A percentile compares a stretch with the other conserved stretches of the same genome.
phyloP scores from a whole-genome alignment of 2,797 vertebrate genomes.

The Poecilia picta region DNA sequence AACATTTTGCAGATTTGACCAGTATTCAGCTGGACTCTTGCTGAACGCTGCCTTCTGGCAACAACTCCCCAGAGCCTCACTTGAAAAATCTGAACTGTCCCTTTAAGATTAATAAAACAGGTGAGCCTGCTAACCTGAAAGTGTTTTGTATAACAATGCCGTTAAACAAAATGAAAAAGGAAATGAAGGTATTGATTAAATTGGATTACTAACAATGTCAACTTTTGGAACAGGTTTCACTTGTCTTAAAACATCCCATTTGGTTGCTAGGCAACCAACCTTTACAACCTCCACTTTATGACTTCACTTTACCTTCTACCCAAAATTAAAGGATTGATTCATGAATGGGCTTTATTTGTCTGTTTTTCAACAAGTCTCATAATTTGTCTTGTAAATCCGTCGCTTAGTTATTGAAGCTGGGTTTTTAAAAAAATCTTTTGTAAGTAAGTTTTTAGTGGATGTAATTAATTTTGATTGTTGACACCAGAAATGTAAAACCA shows the following conservation, averaged over 20 bases:
- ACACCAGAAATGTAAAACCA: conserved; percentile 7
- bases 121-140: too few relatives aligned
- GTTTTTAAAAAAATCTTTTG: not conserved
- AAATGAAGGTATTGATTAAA: not conserved
- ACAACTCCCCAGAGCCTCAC: not conserved
- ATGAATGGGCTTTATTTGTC: not conserved
- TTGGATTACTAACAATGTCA: not conserved
- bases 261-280: not conserved
- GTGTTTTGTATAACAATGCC: not conserved
- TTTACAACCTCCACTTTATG: not conserved
- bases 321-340: not conserved
- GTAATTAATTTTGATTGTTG: conserved; percentile 7
- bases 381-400: not conserved
- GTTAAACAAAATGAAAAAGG: not conserved
- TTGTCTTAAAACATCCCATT: not conserved
- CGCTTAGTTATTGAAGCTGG: conserved; percentile 4
- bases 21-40: not conserved
- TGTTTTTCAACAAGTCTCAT: not conserved
- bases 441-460: not conserved
- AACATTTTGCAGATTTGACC: not conserved
- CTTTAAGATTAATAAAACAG: not conserved
- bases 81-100: not conserved
- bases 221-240: too few relatives aligned
- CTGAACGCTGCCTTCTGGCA: not conserved
- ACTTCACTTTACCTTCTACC: not conserved